Percentiles rank a stretch among this genome's conserved stretches.
phyloP scores from a whole-genome alignment of 2,797 vertebrate species.

The Rousettus madagascariensis region DNA sequence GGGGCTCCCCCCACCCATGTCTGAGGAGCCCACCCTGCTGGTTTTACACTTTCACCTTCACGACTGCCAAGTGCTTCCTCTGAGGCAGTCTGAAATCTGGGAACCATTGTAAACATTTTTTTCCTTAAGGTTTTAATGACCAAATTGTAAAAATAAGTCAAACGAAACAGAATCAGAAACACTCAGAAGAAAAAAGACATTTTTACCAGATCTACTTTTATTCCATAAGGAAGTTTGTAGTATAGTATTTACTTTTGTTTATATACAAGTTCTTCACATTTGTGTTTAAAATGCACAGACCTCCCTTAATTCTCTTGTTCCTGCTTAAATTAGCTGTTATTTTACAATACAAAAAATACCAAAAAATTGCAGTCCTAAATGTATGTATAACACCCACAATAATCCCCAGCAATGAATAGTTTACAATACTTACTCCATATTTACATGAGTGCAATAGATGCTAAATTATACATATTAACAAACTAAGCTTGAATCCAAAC shows the following conservation, averaged over 20 bases:
- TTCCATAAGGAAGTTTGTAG: slow-evolving; percentile 94
- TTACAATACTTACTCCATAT: slow-evolving; percentile 96
- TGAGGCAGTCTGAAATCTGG: background rate
- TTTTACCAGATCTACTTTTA: slow-evolving; percentile 91
- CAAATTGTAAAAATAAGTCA: slow-evolving; percentile 47
- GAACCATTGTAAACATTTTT: background rate
- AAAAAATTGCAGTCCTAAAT: slow-evolving; percentile 86
- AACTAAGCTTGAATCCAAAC: slow-evolving; percentile 81
- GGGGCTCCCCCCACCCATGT: background rate
- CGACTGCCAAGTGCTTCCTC: background rate
- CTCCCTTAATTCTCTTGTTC: slow-evolving; percentile 82
- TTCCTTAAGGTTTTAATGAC: slow-evolving; percentile 47
- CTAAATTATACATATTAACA: slow-evolving; percentile 98
- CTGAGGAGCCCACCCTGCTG: background rate
- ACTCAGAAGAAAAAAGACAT: background rate
- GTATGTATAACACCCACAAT: slow-evolving; percentile 84
- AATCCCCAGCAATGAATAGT: slow-evolving; percentile 86
- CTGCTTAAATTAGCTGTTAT: slow-evolving; percentile 92
- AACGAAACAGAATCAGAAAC: slow-evolving; percentile 10
- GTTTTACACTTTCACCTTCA: background rate
- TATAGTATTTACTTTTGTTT: slow-evolving; percentile 90
- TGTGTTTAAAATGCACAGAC: slow-evolving; percentile 89
- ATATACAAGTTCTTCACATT: slow-evolving; percentile 93
- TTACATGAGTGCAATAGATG: slow-evolving; percentile 92
- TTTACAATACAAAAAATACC: slow-evolving; percentile 92